Evolutionary conservation across 2,888 invertebrate species (phyloP).

Genomic region (Himalopsyche kuldschensis): DNA sequence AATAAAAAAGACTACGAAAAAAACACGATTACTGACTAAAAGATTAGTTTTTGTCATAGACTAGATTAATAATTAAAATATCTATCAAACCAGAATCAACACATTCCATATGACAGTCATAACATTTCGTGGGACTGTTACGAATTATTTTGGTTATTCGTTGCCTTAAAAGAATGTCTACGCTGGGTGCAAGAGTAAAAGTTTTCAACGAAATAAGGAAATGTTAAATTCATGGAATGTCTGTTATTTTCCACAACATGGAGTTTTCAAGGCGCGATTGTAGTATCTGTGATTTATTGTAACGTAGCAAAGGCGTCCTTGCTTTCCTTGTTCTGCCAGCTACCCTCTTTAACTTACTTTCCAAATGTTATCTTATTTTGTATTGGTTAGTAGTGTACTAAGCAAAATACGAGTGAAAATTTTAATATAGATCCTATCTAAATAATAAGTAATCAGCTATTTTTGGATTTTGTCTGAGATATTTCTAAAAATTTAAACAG

Average conservation of each 20-base stretch:
- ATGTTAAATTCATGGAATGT: conserved; percentile 21
- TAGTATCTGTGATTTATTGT: conserved; percentile 18
- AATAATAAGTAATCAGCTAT: not conserved
- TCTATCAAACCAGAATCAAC: not conserved
- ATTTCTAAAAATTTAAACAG: not conserved
- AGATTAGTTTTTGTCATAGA: too few species aligned
- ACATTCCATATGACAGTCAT: not conserved
- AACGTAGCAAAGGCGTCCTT: conserved; percentile 11
- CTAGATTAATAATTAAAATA: too few species aligned
- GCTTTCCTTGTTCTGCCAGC: not conserved
- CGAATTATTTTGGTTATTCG: not conserved
- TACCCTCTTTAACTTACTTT: not conserved
- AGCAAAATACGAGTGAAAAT: not conserved
- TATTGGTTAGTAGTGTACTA: not conserved
- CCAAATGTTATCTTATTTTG: not conserved
- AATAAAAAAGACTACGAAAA: too few species aligned
- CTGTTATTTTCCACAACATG: conserved; percentile 23
- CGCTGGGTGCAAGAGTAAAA: not conserved
- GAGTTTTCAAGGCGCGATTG: conserved; percentile 16
- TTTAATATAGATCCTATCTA: not conserved
- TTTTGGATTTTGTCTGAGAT: not conserved
- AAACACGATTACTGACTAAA: too few species aligned
- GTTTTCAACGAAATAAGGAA: not conserved
- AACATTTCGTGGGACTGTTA: not conserved
- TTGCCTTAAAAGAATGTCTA: not conserved